phyloP scores from a whole-genome alignment of 1,140 invertebrate species.

The Campodea augens region DNA sequence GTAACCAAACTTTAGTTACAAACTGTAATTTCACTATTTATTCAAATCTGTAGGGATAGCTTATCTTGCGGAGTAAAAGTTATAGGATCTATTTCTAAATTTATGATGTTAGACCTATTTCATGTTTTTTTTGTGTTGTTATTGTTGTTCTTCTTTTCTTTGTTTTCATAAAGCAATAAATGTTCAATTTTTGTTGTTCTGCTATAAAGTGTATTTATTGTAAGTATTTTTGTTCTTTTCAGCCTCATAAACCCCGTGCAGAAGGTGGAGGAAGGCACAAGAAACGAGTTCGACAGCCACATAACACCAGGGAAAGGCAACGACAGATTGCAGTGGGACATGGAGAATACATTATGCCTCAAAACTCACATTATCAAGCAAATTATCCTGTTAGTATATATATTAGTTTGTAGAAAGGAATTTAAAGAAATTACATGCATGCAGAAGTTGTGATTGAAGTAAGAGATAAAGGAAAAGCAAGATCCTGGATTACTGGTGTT shows the following conservation, averaged over 20 bases:
- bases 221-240: constrained; percentile 2
- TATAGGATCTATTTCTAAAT: too few species aligned
- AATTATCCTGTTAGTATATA: too few species aligned
- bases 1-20: too few species aligned
- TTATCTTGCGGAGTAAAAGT: too few species aligned
- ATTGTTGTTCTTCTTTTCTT: not conserved
- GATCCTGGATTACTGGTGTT: too few species aligned
- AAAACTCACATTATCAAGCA: constrained; percentile 18
- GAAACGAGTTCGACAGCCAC: constrained; percentile 60
- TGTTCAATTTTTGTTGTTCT: not conserved
- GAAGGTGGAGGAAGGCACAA: constrained; percentile 47
- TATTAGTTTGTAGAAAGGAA: too few species aligned
- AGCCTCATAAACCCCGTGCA: constrained; percentile 38
- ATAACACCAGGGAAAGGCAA: constrained; percentile 68
- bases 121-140: not conserved
- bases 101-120: too few species aligned
- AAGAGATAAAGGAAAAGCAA: too few species aligned
- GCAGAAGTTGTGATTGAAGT: too few species aligned
- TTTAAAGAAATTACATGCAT: too few species aligned
- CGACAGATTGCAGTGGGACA: constrained; percentile 60
- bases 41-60: too few species aligned
- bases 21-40: too few species aligned
- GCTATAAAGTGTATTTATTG: not conserved
- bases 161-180: not conserved
- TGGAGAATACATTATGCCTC: constrained; percentile 68